Base-by-base conservation (phyloP, 2,888 invertebrate genomes). In the Ectemnius continuus region DNA sequence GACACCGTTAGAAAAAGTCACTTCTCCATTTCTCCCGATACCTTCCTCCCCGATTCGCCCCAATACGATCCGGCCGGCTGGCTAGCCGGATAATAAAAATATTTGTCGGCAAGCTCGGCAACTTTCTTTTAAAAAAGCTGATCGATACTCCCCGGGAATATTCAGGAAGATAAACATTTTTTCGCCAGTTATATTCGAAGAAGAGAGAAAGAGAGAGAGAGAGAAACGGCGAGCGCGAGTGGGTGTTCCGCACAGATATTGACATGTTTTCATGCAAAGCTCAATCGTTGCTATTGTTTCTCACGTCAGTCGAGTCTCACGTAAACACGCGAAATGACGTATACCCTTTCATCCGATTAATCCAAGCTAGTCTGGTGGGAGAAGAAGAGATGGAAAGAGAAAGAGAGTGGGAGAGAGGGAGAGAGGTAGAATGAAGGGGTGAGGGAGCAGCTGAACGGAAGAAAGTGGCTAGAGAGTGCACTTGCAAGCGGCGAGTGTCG, bases 251-350 rank as follows among this genome's bases (percentile, higher is more conserved):
- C 23, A 36, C 36, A 11, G 36, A 36, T 36, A 36, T 36, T 36
- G 36, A 36, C 36, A 36, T 36, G 36, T 36, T 36, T 36, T 36
- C 36, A 36, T 36, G 36, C 36, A 36, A 36, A 36, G 36, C 36
- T 36, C 36, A 36, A 36, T 36, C 36, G 36, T 36, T 11, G 36
- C 36, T 36, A 36, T 36, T 36, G 36, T 36, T 36, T 36, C 60
- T 67, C 70, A 58, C 59, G 60, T 60, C 67, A 48, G 58, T 60
- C 67, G 65, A 67, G 67, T 70, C 67, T 70, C 60, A 67, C 70
- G 70, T 60, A 70, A 70, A 70, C 65, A 67, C 67, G 67, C 65
- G 65, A 67, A 70, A 70, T 66, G 66, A 70, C 61, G 60, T 14
- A 52, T 52, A 52, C 5, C 52, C 52, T 52, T 16, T 52, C 52